Evolutionary conservation across 1,140 invertebrate species (phyloP).

Genomic region (Amphibalanus amphitrite): DNA sequence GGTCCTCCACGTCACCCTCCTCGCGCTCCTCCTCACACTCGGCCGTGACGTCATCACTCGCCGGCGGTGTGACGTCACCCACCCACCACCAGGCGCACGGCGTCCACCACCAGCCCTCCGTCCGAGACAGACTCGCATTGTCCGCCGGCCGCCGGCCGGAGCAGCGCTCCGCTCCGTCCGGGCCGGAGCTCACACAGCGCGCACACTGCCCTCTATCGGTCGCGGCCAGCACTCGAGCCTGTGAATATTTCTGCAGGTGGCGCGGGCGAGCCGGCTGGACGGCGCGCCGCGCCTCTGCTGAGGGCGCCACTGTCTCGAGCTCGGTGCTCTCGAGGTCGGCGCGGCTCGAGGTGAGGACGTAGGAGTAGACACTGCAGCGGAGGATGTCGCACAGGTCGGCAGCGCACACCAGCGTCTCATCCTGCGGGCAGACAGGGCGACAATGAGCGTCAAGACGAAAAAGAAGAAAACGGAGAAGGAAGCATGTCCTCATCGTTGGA

Average conservation of each 20-base stretch:
- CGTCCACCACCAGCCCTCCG: not conserved
- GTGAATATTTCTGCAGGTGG: not conserved
- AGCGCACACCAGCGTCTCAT: not conserved
- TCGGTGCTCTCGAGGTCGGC: not conserved
- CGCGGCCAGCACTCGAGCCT: not conserved
- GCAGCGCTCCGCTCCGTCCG: not conserved
- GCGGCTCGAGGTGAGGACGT: not conserved
- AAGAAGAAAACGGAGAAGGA: too few species aligned
- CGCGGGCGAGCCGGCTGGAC: not conserved
- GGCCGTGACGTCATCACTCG: not conserved
- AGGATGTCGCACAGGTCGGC: not conserved
- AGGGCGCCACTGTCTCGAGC: not conserved
- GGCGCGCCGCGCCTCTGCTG: too few species aligned
- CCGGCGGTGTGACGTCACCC: not conserved
- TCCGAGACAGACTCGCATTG: not conserved
- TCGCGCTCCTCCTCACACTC: not conserved
- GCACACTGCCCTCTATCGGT: not conserved
- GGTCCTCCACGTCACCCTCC: not conserved
- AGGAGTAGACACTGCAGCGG: not conserved
- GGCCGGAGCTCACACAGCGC: not conserved
- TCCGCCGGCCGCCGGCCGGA: not conserved
- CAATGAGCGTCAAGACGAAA: too few species aligned
- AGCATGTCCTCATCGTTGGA: too few species aligned
- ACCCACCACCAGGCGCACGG: not conserved
- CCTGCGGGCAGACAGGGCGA: not conserved